Evolutionary conservation across 2,888 invertebrate genomes (phyloP).

Genomic region (Leptopterna dolabrata): DNA sequence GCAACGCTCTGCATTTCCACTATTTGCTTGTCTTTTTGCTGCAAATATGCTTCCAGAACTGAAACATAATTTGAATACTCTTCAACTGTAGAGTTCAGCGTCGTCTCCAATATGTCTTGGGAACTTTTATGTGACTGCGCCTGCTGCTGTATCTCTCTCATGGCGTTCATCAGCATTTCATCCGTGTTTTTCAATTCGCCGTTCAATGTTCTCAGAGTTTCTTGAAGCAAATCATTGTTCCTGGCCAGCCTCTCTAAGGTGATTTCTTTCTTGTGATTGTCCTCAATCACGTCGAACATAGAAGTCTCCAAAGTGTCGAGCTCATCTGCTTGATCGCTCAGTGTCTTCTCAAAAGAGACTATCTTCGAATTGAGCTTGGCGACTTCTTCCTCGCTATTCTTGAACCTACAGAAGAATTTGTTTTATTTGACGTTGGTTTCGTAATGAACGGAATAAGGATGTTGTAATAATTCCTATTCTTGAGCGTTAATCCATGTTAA

Average conservation of each 20-base stretch:
- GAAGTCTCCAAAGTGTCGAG: constrained; percentile 31
- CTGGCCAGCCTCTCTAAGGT: neutral
- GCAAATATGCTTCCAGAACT: neutral
- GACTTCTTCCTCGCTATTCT: neutral
- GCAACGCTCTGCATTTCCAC: neutral
- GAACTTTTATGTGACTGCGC: neutral
- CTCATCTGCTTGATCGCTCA: constrained; percentile 10
- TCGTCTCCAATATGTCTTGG: neutral
- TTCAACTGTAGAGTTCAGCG: neutral
- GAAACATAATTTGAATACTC: constrained; percentile 10
- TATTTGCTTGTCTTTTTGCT: constrained; percentile 17
- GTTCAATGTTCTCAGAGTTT: neutral
- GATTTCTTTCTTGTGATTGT: constrained; percentile 15
- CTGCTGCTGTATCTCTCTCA: constrained; percentile 13
- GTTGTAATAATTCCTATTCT: too few species aligned
- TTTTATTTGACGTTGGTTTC: neutral
- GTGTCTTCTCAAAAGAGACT: neutral
- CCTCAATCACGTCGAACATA: constrained; percentile 34
- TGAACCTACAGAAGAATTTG: neutral
- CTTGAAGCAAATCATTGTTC: neutral
- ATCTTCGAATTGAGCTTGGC: neutral
- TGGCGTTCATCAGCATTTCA: neutral
- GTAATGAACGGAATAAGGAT: neutral
- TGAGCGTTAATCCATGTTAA: too few species aligned
- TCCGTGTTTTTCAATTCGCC: neutral